Conservation (phyloP, 2,113 vertebrate species). For the Brachyhypopomus gauderio region DNA sequence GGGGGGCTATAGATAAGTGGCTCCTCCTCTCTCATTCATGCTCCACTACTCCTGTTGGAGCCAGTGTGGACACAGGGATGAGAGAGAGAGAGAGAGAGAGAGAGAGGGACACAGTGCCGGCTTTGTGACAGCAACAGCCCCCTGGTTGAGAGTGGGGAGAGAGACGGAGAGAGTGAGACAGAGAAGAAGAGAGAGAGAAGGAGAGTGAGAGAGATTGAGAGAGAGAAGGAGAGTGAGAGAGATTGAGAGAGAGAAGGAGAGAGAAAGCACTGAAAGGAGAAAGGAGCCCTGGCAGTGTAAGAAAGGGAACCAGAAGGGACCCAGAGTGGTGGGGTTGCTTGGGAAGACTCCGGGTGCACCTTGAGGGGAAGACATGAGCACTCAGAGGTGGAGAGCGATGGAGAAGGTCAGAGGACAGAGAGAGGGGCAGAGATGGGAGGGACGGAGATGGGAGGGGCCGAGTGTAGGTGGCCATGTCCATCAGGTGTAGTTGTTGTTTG, state of each 20-base stretch:
- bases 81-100: conserved; percentile 58
- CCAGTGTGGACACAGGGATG: conserved; percentile 24
- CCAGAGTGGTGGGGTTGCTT: conserved; percentile 2
- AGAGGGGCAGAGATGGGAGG: conserved; percentile 57
- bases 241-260: not conserved
- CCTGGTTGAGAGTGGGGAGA: conserved; percentile 54
- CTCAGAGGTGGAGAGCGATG: conserved; percentile 18
- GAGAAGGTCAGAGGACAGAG: conserved; percentile 43
- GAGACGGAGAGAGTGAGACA: conserved; percentile 52
- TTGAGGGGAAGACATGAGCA: conserved; percentile 2
- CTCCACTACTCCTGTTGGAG: conserved; percentile 69
- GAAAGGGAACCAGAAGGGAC: not conserved
- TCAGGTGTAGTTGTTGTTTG: conserved; percentile 37
- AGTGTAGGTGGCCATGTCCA: conserved; percentile 66
- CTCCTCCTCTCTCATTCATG: conserved; percentile 73
- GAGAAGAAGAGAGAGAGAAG: conserved; percentile 63
- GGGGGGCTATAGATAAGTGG: conserved; percentile 54
- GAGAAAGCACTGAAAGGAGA: conserved; percentile 33
- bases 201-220: conserved; percentile 85
- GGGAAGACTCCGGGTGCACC: conserved; percentile 39
- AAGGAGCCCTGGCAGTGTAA: conserved; percentile 12
- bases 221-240: conserved; percentile 11
- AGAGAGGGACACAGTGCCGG: conserved; percentile 60
- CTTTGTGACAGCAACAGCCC: too few species aligned
- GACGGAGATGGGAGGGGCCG: conserved; percentile 66